Percentiles rank a stretch among this genome's conserved stretches.
phyloP scores from a whole-genome alignment of 2,797 vertebrate genomes.

The Aphelocoma californica region DNA sequence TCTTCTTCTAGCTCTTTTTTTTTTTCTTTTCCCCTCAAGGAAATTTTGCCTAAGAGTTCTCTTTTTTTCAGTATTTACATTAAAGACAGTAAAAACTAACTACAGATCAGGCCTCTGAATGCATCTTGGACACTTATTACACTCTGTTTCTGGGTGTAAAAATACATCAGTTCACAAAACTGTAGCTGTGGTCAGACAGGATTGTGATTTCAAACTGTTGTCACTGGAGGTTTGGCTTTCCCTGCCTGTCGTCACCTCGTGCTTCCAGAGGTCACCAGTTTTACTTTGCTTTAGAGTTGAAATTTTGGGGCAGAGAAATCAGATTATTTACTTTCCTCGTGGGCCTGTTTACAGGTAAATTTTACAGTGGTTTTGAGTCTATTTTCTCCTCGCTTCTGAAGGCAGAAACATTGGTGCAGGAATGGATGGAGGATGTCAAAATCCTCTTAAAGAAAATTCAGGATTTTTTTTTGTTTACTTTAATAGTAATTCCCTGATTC shows the following conservation, averaged over 20 bases:
- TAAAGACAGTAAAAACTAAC: not conserved
- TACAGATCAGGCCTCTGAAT: not conserved
- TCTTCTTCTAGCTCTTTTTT: not conserved
- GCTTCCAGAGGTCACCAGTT: not conserved
- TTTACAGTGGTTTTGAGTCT: not conserved
- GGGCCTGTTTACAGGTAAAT: not conserved
- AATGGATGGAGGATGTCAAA: not conserved
- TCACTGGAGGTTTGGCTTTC: not conserved
- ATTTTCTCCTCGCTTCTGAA: not conserved
- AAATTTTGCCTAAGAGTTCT: not conserved
- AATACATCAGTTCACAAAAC: not conserved
- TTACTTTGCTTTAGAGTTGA: not conserved
- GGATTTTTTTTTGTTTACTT: not conserved
- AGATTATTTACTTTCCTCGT: not conserved
- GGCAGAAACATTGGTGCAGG: not conserved
- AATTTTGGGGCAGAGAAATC: not conserved
- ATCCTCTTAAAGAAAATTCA: not conserved
- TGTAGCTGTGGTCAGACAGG: not conserved
- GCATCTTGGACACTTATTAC: not conserved
- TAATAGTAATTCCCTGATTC: not conserved
- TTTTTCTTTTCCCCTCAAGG: fast-evolving
- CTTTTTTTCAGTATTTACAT: not conserved
- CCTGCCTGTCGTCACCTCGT: not conserved
- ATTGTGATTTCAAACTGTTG: not conserved
- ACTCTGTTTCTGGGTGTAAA: not conserved